Evolutionary conservation across 2,797 vertebrate genomes (phyloP), one percentile per base, ranked within the genome.

Genomic region (Peromyscus melanophrys): DNA sequence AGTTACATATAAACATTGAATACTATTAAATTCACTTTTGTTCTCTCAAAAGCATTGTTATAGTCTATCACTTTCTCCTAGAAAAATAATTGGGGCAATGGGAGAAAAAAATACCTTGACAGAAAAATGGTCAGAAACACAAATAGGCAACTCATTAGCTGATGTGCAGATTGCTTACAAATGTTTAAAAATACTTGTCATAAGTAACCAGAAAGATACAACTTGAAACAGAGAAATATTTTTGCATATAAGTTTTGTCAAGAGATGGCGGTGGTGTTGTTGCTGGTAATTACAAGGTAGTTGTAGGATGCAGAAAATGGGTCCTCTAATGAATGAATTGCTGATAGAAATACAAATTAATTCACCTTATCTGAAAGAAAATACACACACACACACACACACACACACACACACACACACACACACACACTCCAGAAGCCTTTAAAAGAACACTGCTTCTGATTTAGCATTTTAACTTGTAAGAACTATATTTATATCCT

Each of bases 21-120:
- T 82, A 81, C 31, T 57, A 95, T 61, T 89, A 93, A 81, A 93
- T 96, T 77, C 52, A 93, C 37, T 83, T 43, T 43, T 43, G 29
- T 78, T 73, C 57, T 80, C 49, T 81, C 21, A 84, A 52, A 89
- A 91, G 40, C 29, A 91, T 4, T 92, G 49, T 69, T 75, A 95
- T 49, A 85, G 17, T 52, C 29, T 23, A 37, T 23, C 13, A 87
- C 19, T 87, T 76, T 90, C 55, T 92, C 37, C 46, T 78, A 88
- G 82, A 84, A 95, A 95, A 92, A 52, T n/a, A 83, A 92, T 0
- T 94, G 37, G 16, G 37, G 29, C 46, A 61, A 12, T 67, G 63
- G 31, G 19, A 82, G 43, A 89, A 86, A 89, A 87, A 84, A 76
- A 55, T 19, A 89, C 25, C 5, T 31, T 84, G 61, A 46, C 3